Conservation (phyloP, 2,797 vertebrate species). For the Limosa lapponica region DNA sequence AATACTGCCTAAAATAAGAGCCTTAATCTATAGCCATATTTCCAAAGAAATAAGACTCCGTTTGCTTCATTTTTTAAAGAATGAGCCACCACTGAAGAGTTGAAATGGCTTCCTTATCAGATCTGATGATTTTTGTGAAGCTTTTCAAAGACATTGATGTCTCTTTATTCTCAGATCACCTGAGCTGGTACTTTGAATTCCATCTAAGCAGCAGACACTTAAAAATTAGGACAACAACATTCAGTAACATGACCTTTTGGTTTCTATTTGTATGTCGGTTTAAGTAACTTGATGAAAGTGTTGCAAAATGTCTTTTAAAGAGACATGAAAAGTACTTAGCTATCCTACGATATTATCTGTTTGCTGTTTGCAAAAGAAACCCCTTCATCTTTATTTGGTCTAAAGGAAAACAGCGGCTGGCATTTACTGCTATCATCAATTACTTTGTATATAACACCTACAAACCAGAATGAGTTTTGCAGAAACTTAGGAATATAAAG, state of each 20-base stretch:
- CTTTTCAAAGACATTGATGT: not conserved
- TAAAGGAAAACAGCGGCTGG: not conserved
- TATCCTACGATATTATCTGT: not conserved
- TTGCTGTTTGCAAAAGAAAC: not conserved
- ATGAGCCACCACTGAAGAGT: no score
- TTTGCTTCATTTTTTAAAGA: not conserved
- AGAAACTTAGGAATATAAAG: not conserved
- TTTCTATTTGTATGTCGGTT: not conserved
- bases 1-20: no score
- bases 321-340: not conserved
- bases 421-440: not conserved
- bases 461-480: not conserved
- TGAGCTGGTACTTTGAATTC: not conserved
- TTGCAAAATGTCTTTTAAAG: not conserved
- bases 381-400: not conserved
- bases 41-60: accelerated
- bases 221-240: not conserved
- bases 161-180: not conserved
- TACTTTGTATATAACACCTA: not conserved
- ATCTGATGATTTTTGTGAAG: not conserved
- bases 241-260: not conserved
- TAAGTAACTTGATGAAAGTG: not conserved
- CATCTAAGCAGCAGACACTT: not conserved
- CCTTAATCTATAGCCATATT: not conserved
- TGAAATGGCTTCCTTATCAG: not conserved